Base-by-base conservation (phyloP, 2,113 vertebrate species). In the Bufo bufo region DNA sequence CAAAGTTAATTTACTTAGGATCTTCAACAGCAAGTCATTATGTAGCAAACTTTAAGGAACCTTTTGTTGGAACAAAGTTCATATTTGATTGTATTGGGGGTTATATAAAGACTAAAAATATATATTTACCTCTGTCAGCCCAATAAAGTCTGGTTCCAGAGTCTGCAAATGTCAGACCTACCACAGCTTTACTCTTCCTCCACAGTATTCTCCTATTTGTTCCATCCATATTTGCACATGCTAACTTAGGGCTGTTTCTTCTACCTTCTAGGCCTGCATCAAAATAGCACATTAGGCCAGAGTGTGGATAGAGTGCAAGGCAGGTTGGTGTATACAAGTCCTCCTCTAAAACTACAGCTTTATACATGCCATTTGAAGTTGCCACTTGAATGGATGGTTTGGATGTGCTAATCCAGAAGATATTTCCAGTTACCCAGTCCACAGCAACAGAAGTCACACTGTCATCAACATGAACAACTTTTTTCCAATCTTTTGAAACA, bases 351-450 rank as follows among this genome's bases (percentile, higher is more conserved):
- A 98, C 92, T 0, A 82, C 71, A 6, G 92, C 87, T 14, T 92
- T 91, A 92, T 95, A 93, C 63, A 56, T 91, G 0, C 93, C 91
- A 16, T 89, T 66, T 0, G 91, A 87, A 0, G 96, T 93, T 11
- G 95, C 96, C 59, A 97, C 96, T 0, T 90, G 90, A 86, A 99
- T 93, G 83, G 91, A 87, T 3, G 95, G 90, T 0, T 90, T 92
- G 9, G 90, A 89, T 0, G 58, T 91, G 78, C 93, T 94, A 4
- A 97, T 97, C 97, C 97, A 99, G 91, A 97, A 98, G 23, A 98
- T 88, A 90, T 97, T 98, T 0, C 92, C 93, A 0, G 96, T 97
- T 87, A 97, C 90, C 97, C 98, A 98, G 92, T 99, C 97, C 16
- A 98, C 92, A 23, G 97, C 96, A 79, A 99, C 86, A 50, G 95